Percentiles rank a stretch among this genome's conserved stretches.
Conservation (phyloP, 2,888 invertebrate species). For the Euphydryas editha region DNA sequence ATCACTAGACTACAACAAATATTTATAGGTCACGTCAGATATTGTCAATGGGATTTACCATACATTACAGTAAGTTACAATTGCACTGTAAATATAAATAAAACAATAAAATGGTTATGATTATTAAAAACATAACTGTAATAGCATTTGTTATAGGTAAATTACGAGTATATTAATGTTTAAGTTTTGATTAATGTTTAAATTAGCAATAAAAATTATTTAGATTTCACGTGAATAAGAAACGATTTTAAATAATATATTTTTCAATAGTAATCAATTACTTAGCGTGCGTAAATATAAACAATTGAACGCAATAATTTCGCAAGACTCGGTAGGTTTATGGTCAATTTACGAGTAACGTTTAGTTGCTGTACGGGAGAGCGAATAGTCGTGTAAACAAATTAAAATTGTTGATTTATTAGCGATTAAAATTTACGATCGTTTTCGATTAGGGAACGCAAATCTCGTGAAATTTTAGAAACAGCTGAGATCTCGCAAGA, state of each 20-base stretch:
- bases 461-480: no score
- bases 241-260: neutral
- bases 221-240: neutral
- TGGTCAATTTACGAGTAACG: constrained; percentile 40
- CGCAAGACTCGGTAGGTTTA: constrained; percentile 40
- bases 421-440: constrained; percentile 57
- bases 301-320: constrained; percentile 30
- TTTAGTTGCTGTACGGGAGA: constrained; percentile 35
- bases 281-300: constrained; percentile 34
- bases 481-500: neutral
- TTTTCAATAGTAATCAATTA: constrained; percentile 3
- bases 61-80: no score
- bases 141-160: no score
- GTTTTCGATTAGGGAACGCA: constrained; percentile 8
- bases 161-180: no score
- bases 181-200: neutral
- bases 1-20: no score
- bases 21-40: no score
- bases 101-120: no score
- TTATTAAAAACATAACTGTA: no score
- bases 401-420: constrained; percentile 55
- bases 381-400: constrained; percentile 55
- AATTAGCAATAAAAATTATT: neutral
- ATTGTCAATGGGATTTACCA: no score
- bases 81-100: no score